Percentiles rank a stretch among this genome's conserved stretches.
Conservation (phyloP, 2,888 invertebrate genomes). For the Cetonia aurata region DNA sequence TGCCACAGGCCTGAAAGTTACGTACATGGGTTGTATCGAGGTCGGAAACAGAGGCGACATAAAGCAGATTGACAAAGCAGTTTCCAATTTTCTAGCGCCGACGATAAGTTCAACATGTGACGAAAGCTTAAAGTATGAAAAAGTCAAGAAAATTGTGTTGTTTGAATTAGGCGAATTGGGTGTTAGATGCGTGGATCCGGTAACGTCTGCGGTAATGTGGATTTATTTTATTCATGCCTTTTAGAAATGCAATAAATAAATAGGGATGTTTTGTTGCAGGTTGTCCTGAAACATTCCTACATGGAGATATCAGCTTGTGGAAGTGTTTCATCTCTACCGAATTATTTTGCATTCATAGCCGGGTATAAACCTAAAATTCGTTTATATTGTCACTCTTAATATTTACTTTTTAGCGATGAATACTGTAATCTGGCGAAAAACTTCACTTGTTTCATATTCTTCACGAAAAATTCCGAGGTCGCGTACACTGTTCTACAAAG, state of each 20-base stretch:
- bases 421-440: conserved; percentile 67
- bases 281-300: conserved; percentile 71
- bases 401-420: conserved; percentile 62
- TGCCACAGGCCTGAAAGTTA: conserved; percentile 65
- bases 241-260: background rate
- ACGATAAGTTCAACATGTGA: conserved; percentile 53
- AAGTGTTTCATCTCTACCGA: conserved; percentile 68
- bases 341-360: conserved; percentile 74
- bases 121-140: conserved; percentile 44
- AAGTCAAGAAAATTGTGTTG: conserved; percentile 60
- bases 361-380: conserved; percentile 66
- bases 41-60: conserved; percentile 69
- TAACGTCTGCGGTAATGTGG: conserved; percentile 62
- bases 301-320: conserved; percentile 78
- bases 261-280: conserved; percentile 61
- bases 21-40: conserved; percentile 67
- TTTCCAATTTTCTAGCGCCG: conserved; percentile 60
- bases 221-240: conserved; percentile 6
- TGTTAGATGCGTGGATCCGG: conserved; percentile 65
- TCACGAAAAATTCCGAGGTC: conserved; percentile 63
- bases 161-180: conserved; percentile 71
- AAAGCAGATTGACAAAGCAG: conserved; percentile 69
- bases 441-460: conserved; percentile 68
- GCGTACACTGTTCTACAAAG: conserved; percentile 68
- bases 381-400: conserved; percentile 9